Conservation (phyloP, 2,888 invertebrate species). For the Calameuta idolon region DNA sequence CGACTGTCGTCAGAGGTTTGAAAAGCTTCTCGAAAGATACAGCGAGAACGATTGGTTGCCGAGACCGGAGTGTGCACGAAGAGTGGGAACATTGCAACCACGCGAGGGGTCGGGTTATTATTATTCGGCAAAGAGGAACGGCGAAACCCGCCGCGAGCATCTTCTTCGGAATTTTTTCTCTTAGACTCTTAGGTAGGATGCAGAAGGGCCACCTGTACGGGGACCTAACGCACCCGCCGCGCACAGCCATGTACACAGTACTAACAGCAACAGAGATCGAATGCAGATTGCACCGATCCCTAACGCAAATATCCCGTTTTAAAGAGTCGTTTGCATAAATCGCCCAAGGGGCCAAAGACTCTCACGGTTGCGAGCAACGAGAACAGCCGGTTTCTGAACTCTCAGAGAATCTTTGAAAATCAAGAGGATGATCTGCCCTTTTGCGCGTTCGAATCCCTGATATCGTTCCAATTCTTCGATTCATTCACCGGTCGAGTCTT, state of each 20-base stretch:
- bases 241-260: not conserved
- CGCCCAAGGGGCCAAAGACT: slow-evolving; percentile 28
- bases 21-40: no score
- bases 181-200: slow-evolving; percentile 1
- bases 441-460: no score
- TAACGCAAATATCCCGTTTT: slow-evolving; percentile 63
- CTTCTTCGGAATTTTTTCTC: slow-evolving; percentile 25
- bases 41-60: no score
- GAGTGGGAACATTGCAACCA: no score
- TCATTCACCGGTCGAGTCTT: no score
- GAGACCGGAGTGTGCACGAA: no score
- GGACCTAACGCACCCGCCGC: slow-evolving; percentile 24
- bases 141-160: not conserved
- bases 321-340: slow-evolving; percentile 56
- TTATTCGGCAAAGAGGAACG: not conserved
- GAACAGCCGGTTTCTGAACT: no score
- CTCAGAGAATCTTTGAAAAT: not conserved
- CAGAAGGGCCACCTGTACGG: slow-evolving; percentile 13
- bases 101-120: no score
- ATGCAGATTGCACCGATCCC: slow-evolving; percentile 26
- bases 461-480: no score
- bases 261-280: slow-evolving; percentile 14
- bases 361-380: no score
- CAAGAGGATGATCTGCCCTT: not conserved
- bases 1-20: no score